Conservation (phyloP, 2,888 invertebrate genomes). For the Helleia helle region DNA sequence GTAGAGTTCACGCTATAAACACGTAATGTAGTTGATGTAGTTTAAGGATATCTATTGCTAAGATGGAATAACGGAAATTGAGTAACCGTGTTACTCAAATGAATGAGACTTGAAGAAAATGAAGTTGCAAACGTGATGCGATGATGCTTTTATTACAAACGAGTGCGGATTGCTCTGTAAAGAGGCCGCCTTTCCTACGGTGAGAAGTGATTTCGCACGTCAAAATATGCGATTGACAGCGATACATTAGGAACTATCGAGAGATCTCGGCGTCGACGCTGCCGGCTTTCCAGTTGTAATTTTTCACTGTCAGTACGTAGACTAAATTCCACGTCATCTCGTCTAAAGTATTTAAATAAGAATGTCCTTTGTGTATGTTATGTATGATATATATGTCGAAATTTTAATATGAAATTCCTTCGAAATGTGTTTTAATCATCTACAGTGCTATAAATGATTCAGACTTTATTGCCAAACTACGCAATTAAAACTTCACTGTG, state of each 20-base stretch:
- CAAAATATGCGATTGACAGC: conserved; percentile 67
- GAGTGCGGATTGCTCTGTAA: conserved; percentile 40
- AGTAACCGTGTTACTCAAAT: too few species aligned
- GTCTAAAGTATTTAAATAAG: conserved; percentile 1
- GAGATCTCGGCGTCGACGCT: conserved; percentile 45
- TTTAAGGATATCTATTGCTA: too few species aligned
- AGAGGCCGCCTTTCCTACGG: conserved; percentile 36
- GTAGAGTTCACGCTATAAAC: too few species aligned
- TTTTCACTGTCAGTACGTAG: conserved; percentile 71
- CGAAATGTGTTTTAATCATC: too few species aligned
- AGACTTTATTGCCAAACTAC: too few species aligned
- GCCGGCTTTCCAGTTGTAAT: conserved; percentile 47
- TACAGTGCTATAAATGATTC: too few species aligned
- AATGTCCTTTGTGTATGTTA: too few species aligned
- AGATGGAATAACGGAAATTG: too few species aligned
- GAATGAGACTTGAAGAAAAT: conserved; percentile 26
- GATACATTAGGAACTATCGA: conserved; percentile 68
- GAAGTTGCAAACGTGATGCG: conserved; percentile 35
- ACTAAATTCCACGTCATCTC: conserved; percentile 54
- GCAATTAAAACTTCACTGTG: too few species aligned
- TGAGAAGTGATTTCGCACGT: conserved; percentile 57
- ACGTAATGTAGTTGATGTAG: too few species aligned
- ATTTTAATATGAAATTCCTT: too few species aligned
- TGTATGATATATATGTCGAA: too few species aligned
- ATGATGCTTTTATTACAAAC: conserved; percentile 45